Base-by-base conservation (phyloP, 2,888 invertebrate species). In the Cacoxenus indagator region DNA sequence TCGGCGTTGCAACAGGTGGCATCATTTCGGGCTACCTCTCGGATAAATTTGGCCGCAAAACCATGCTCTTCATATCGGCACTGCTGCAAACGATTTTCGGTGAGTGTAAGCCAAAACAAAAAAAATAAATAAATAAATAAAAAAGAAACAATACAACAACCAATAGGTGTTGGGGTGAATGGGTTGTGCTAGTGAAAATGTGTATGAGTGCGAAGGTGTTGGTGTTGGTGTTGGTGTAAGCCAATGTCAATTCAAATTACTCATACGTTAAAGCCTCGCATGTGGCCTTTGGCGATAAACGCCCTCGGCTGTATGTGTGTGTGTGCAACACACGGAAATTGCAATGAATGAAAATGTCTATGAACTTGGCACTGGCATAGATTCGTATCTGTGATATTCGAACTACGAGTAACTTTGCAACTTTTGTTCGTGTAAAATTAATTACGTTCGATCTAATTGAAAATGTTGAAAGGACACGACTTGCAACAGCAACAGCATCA, bases 11-110 rank as follows among this genome's bases (percentile, higher is more conserved):
- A 68, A 89, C 93, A 55, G 95, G 95, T 65, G 94, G 94, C 65
- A 91, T 94, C 17, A 90, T 93, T n/a, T 93, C 93, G 70, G 94
- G 94, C 26, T 92, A 93, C 87, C 90, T 94, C 67, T 94, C 94
- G 4, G 95, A 95, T 87, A 93, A 91, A 91, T 93, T 93, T 81
- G 95, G 95, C 11, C 91, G 95, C 65, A 95, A 94, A 86, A 91
- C 90, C 68, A 92, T 94, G 68, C 88, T 95, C 65, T 92, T 95
- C 90, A 90, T 91, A 57, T 93, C 94, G 80, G 90, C 93, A 73
- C 86, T 92, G 48, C 89, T 93, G 17, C 94, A 94, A 87, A 91
- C 93, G 69, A 88, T 91, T 8, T 89, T 94, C 22, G 94, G 92
- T 85, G 87, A 89, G 78, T 81, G 67, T 9, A 31, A n/a, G n/a